Base-by-base conservation (phyloP, 2,797 vertebrate species). In the Pagetopsis macropterus region DNA sequence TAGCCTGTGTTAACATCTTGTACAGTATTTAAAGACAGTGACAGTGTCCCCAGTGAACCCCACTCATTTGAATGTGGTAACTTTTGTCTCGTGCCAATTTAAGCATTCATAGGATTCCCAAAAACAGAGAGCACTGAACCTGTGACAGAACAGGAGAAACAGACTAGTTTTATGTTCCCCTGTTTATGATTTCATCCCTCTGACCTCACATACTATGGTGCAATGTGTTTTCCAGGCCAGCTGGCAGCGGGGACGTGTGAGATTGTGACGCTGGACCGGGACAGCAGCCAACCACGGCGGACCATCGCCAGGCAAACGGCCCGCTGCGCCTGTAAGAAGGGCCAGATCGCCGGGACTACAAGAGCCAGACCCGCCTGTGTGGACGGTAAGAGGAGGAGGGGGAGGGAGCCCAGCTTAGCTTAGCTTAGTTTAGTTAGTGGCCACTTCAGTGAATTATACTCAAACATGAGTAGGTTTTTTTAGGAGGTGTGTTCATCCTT, bases 291-390 rank as follows among this genome's bases (percentile, higher is more conserved):
- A 92, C 98, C 98, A 9, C 95, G 97, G 92, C 96, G 98, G 94
- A 99, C 98, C 78, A 98, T 99, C 83, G 97, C 98, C 87, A 96
- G 97, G 91, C 97, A 99, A 95, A 99, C 98, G 9, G 98, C 97
- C 75, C 96, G 98, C 94, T 99, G 98, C 17, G 98, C 98, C 44
- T 99, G 98, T 94, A 97, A 97, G 92, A 99, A 97, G 94, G 98
- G 98, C 90, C 98, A 99, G 95, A 99, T 99, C 86, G 98, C 98
- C 3, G 98, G 98, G 81, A 99, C 98, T 84, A 99, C 97, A 79
- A 96, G 97, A 95, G 97, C 98, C 82, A 96, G 96, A 93, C 98
- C 98, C 51, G 97, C 98, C 69, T 99, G 98, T 64, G 98, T 99
- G 89, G 97, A 99, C 75, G 97, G 98, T 99, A 97, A 97, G 97